phyloP scores from a whole-genome alignment of 2,113 vertebrate species.

The Zosterops pallidus region DNA sequence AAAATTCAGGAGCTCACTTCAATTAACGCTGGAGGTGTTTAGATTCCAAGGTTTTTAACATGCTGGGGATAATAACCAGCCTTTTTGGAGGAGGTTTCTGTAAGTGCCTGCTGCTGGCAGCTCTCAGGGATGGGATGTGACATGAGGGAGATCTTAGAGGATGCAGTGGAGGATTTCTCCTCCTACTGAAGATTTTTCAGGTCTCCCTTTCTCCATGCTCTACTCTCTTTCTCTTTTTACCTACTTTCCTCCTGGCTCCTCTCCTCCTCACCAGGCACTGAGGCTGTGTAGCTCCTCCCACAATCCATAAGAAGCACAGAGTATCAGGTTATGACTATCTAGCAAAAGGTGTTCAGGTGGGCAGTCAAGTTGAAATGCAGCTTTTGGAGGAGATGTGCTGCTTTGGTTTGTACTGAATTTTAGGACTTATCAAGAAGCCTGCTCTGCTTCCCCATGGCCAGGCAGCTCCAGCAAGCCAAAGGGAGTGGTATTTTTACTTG shows the following conservation, averaged over 20 bases:
- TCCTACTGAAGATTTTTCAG: background rate
- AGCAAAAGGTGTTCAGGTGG: background rate
- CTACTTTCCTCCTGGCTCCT: background rate
- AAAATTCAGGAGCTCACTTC: background rate
- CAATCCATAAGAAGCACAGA: background rate
- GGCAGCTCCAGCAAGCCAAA: background rate
- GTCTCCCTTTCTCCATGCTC: background rate
- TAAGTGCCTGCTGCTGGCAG: background rate
- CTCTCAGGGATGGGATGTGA: background rate
- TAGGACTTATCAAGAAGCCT: background rate
- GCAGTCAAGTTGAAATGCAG: background rate
- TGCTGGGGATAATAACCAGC: background rate
- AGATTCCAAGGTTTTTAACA: background rate
- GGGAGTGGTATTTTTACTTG: background rate
- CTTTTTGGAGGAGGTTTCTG: background rate
- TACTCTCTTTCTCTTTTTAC: background rate
- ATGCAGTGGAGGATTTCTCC: background rate
- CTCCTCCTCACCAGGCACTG: background rate
- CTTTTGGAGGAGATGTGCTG: background rate
- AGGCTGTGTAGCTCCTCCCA: background rate
- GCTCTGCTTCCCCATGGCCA: background rate
- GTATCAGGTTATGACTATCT: background rate
- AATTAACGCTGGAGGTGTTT: background rate
- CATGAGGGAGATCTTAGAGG: background rate
- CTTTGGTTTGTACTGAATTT: background rate